These are phyloP conservation scores for Tapirus indicus DNA, from an alignment of 2,797 vertebrate genomes.

Conservation along the genomic window DNA sequence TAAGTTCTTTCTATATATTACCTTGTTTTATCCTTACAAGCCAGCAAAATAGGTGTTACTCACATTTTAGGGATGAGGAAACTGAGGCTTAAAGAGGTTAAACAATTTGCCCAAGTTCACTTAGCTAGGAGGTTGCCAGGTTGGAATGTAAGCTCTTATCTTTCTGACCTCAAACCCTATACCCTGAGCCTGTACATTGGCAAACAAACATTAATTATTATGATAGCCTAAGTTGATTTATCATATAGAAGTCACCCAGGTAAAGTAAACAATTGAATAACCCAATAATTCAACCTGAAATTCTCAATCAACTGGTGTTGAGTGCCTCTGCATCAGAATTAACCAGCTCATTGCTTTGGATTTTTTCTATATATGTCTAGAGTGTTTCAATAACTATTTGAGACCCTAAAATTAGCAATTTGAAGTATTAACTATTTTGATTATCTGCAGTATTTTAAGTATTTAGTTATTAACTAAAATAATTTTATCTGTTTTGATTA, in stretches of 20 bases:
- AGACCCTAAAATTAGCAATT: not conserved
- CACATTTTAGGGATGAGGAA: not conserved
- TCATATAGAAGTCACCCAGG: not conserved
- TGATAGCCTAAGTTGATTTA: not conserved
- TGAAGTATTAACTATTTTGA: not conserved
- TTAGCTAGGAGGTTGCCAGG: not conserved
- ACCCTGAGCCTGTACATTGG: not conserved
- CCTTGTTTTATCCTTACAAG: not conserved
- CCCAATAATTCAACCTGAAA: conserved; percentile 38
- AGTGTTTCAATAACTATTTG: not conserved
- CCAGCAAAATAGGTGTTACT: not conserved
- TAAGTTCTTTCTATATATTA: not conserved
- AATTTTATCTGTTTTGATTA: conserved; percentile 55
- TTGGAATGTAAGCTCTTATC: conserved; percentile 39
- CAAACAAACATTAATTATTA: not conserved
- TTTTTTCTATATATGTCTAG: not conserved
- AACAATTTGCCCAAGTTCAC: conserved; percentile 4
- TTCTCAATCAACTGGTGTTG: not conserved
- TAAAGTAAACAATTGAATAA: conserved; percentile 21
- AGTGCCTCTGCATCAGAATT: not conserved
- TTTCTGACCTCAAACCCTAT: conserved; percentile 4
- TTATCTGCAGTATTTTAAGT: not conserved
- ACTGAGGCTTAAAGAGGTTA: not conserved
- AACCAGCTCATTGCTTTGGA: not conserved
- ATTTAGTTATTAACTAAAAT: conserved; percentile 12